A percentile compares a stretch with the other conserved stretches of the same genome.
These are phyloP conservation scores for Octopus bimaculoides DNA, from an alignment of 1,140 invertebrate genomes.

Conservation along the genomic window DNA sequence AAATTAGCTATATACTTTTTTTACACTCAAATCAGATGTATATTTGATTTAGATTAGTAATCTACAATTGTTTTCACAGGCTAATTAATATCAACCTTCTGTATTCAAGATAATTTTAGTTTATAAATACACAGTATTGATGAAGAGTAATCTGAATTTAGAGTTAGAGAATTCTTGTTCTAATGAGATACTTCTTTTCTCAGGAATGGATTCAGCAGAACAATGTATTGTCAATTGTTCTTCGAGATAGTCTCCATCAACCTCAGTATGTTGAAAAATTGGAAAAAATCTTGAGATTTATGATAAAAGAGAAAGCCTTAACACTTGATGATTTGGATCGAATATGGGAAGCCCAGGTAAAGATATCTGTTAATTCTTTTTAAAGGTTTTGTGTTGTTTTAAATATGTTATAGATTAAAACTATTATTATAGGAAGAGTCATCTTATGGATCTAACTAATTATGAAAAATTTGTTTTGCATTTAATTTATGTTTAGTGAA, in stretches of 20 bases:
- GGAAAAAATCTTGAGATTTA: conserved; percentile 95
- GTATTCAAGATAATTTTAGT: too few species aligned
- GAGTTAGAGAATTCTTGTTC: too few species aligned
- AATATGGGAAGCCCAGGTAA: conserved; percentile 89
- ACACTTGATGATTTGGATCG: conserved; percentile 89
- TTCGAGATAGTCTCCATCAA: conserved; percentile 93
- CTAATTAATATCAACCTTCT: too few species aligned
- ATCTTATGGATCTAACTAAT: too few species aligned
- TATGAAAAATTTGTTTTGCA: too few species aligned
- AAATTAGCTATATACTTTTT: not conserved
- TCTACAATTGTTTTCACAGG: too few species aligned
- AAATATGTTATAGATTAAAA: not conserved
- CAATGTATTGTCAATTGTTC: conserved; percentile 90
- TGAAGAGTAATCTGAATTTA: too few species aligned
- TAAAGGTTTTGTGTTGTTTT: not conserved
- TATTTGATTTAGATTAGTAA: too few species aligned
- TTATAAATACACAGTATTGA: too few species aligned
- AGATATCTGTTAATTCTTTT: not conserved
- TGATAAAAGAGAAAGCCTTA: conserved; percentile 91
- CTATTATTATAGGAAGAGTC: too few species aligned
- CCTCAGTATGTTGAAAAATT: conserved; percentile 94
- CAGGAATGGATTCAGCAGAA: conserved; percentile 97
- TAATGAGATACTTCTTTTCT: conserved; percentile 11
- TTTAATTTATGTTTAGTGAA: too few species aligned
- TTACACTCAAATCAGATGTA: not conserved